Conservation (phyloP, 1,140 invertebrate genomes). For the Penaeus indicus region DNA sequence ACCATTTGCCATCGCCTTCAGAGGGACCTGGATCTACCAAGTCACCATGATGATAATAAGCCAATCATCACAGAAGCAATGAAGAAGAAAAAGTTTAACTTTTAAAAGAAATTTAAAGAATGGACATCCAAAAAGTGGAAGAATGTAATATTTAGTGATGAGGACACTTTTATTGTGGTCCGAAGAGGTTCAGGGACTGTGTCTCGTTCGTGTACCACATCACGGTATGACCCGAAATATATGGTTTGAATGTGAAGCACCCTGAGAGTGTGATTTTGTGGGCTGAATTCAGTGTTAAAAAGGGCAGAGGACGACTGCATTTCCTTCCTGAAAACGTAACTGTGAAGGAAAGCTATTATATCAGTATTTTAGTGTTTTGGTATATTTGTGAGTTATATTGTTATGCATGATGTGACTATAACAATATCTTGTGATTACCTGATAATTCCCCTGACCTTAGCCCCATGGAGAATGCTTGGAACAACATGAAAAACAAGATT, state of each 20-base stretch:
- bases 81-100: slow-evolving; percentile 1
- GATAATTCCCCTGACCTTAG: too few species aligned
- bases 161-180: neutral
- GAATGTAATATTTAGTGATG: neutral
- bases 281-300: neutral
- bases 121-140: slow-evolving; percentile 17
- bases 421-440: too few species aligned
- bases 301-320: neutral
- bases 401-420: neutral
- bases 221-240: slow-evolving; percentile 1
- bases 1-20: too few species aligned
- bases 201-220: neutral
- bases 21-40: too few species aligned
- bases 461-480: too few species aligned
- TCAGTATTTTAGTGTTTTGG: neutral
- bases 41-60: neutral
- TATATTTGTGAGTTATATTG: neutral
- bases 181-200: neutral
- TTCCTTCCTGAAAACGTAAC: slow-evolving; percentile 1
- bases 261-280: neutral
- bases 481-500: too few species aligned
- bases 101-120: neutral
- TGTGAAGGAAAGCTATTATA: neutral
- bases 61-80: neutral
- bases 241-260: slow-evolving; percentile 6